Conservation (phyloP, 2,113 vertebrate species). For the Sclerurus mexicanus region DNA sequence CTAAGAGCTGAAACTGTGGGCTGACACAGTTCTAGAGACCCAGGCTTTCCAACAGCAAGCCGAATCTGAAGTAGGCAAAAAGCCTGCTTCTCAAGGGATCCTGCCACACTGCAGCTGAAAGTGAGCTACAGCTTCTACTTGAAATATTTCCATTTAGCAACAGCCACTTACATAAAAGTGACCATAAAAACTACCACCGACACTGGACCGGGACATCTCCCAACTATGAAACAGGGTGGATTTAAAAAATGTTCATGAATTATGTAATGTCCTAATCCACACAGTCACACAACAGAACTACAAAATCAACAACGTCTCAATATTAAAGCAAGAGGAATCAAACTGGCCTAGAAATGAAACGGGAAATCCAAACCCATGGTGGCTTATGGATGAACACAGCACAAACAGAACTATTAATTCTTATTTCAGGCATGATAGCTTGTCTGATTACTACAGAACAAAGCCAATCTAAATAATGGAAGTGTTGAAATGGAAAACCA, state of each 20-base stretch:
- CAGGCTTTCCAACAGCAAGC: neutral
- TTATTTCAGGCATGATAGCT: neutral
- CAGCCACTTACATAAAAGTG: neutral
- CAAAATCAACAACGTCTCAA: neutral
- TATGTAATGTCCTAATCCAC: neutral
- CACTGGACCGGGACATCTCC: neutral
- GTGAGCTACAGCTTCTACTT: neutral
- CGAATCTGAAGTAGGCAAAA: neutral
- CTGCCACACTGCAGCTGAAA: neutral
- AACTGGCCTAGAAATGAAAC: neutral
- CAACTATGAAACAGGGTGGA: neutral
- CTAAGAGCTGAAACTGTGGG: neutral
- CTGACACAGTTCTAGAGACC: neutral
- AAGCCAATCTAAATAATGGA: constrained; percentile 23
- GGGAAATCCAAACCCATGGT: constrained; percentile 20
- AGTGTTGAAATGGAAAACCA: constrained; percentile 3
- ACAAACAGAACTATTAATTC: constrained; percentile 28
- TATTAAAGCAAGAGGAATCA: neutral
- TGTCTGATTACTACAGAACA: neutral
- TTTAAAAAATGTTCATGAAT: neutral
- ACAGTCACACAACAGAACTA: neutral
- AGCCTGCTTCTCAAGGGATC: neutral
- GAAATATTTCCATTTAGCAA: constrained; percentile 11
- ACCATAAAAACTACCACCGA: neutral
- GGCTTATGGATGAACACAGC: neutral